Evolutionary conservation across 92 coral and sea anemone species (phyloP), one percentile per base, ranked within the genome.

Genomic region (Zoanthus sansibaricus): DNA sequence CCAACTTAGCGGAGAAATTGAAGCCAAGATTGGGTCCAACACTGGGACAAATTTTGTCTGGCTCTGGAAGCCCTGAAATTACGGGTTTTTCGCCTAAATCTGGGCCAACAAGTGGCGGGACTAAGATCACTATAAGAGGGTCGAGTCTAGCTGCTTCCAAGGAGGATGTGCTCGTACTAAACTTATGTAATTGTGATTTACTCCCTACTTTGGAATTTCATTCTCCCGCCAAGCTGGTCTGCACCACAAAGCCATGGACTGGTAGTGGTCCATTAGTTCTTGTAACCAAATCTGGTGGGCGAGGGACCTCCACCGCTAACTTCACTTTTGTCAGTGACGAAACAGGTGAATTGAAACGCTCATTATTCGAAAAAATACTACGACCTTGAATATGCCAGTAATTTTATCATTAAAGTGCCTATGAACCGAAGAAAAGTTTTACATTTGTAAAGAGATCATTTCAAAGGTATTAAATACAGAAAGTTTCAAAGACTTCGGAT

Each of bases 71-170:
- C 74, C 99, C 99, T 0, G 99, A 97, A 78, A 92, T 97, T 4
- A 97, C 99, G 2, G 99, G 98, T 6, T 89, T 97, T 44, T 96
- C 99, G 17, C 99, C 99, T 9, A 96, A 93, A 86, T 89, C 77
- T 45, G 99, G 99, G 20, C 98, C 98, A 1, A 89, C 98, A 3
- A 88, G 88, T 46, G 99, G 99, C 52, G 99, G 98, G 3, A 97
- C 99, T 15, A 77, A 77, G 67, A 91, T 97, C 69, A 94, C 95
- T 7, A 87, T 97, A 30, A 94, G 99, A 42, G 99, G 99, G 0
- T 92, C 93, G 72, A 94, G 91, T 78, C 89, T 97, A 48, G 99
- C 98, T 10, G 75, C 20, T 17, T 69, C 90, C 54, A 87, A 88
- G 79, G 95, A 95, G 7, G 99, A 97, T 76, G 86, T 95, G 51